phyloP scores from a whole-genome alignment of 2,888 invertebrate species.

The Resseliella maxima region DNA sequence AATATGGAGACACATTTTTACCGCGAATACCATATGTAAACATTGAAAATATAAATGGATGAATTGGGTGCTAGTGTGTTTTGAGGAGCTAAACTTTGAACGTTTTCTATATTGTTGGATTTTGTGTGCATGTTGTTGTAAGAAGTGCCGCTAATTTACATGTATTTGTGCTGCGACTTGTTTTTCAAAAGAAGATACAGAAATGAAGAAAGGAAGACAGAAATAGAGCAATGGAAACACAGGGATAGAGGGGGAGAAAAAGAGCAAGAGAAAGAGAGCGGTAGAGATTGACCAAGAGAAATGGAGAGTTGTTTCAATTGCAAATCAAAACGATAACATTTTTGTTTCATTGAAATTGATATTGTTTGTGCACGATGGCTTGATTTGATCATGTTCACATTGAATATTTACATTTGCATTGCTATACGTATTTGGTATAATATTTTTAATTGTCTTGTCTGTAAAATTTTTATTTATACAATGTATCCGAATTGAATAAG shows the following conservation, averaged over 20 bases:
- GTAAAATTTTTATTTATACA: constrained; percentile 7
- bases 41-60: constrained; percentile 8
- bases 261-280: no score
- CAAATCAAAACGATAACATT: not conserved
- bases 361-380: not conserved
- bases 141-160: constrained; percentile 17
- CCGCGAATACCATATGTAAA: constrained; percentile 23
- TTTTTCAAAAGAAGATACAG: not conserved
- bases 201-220: no score
- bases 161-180: constrained; percentile 38
- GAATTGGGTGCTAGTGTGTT: not conserved
- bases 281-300: not conserved
- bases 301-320: not conserved
- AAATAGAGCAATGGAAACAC: not conserved
- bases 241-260: no score
- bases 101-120: not conserved
- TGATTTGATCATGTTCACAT: not conserved
- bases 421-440: constrained; percentile 7
- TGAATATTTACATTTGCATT: not conserved
- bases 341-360: not conserved
- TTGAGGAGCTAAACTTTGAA: not conserved
- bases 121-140: constrained; percentile 6
- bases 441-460: constrained; percentile 6
- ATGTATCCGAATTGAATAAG: not conserved
- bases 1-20: not conserved